Percentiles rank a stretch among this genome's conserved stretches.
These are phyloP conservation scores for Antheraea yamamai DNA, from an alignment of 2,888 invertebrate species.

Conservation along the genomic window DNA sequence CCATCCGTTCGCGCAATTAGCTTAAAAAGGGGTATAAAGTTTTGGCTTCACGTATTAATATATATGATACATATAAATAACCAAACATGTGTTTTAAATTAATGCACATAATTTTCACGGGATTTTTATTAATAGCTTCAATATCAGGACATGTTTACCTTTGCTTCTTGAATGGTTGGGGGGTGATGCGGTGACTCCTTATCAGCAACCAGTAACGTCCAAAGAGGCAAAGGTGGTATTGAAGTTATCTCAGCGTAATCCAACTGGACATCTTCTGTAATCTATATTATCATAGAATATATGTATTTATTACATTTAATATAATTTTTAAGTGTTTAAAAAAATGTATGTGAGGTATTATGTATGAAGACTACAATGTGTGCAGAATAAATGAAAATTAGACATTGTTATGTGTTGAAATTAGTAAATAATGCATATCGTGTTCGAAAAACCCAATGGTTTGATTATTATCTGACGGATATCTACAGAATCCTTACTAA, in stretches of 20 bases:
- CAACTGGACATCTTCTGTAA: slow-evolving; percentile 92
- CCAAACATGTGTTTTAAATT: too few relatives aligned
- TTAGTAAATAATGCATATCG: not conserved
- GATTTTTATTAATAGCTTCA: not conserved
- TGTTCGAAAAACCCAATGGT: not conserved
- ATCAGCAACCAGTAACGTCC: slow-evolving; percentile 97
- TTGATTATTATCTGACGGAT: not conserved
- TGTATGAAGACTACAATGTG: not conserved
- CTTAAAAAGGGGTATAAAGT: too few relatives aligned
- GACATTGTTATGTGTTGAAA: not conserved
- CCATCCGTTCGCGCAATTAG: too few relatives aligned
- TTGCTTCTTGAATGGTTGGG: slow-evolving; percentile 78
- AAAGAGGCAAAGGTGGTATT: slow-evolving; percentile 98
- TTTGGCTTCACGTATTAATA: too few relatives aligned
- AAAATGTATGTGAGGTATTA: not conserved
- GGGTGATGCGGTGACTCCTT: slow-evolving; percentile 87
- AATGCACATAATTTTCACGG: not conserved
- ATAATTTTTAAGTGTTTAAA: not conserved
- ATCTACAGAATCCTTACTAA: not conserved
- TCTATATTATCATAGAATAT: slow-evolving; percentile 54
- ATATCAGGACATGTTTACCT: slow-evolving; percentile 49
- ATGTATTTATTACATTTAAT: not conserved
- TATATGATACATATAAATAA: too few relatives aligned
- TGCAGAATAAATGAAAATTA: not conserved
- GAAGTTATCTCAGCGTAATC: slow-evolving; percentile 98